Base-by-base conservation (phyloP, 2,888 invertebrate genomes). In the Diarsia brunnea region DNA sequence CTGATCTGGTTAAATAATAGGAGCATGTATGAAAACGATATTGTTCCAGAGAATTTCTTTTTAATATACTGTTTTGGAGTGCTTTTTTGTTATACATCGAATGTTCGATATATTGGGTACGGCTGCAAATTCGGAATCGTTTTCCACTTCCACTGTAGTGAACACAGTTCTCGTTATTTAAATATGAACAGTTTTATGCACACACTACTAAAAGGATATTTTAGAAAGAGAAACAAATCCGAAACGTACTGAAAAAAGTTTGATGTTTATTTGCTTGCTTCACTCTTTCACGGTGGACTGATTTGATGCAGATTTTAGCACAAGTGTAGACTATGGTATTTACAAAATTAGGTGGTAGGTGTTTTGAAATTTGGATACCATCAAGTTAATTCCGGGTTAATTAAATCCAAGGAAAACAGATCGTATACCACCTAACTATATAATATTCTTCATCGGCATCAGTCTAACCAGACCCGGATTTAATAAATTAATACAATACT, bases 1-100 rank as follows among this genome's bases (percentile, higher is more conserved):
- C 88, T 87, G 90, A 89, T 90, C 85, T 87, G 82, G 82, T 86
- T 85, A 76, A 83, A 84, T 88, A 84, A 78, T 74, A 75, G 49
- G 84, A 74, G 81, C 78, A 64, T 43, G 63, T 16, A 67, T 82
- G 78, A 72, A 80, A 69, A 60, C 63, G 19, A 68, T 75, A 73
- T 60, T 14, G 68, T 67, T 43, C 21, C 53, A 71, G 61, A 65
- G 47, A 78, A 71, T 65, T 69, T 69, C 0, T 65, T 76, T 71
- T 65, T 55, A 65, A 47, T 45, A 61, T 51, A 53, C 27, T 16
- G 24, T 47, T 72, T 58, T 14, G 21, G 1, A 27, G 16, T 14
- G 27, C 3, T 64, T 49, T 81, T 11, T 8, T 14, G 19, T 47
- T 70, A 31, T 45, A 61, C 24, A 7, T 51, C 4, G 14, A 47